Base-by-base conservation (phyloP, 1,140 invertebrate species). In the Eciton burchellii region DNA sequence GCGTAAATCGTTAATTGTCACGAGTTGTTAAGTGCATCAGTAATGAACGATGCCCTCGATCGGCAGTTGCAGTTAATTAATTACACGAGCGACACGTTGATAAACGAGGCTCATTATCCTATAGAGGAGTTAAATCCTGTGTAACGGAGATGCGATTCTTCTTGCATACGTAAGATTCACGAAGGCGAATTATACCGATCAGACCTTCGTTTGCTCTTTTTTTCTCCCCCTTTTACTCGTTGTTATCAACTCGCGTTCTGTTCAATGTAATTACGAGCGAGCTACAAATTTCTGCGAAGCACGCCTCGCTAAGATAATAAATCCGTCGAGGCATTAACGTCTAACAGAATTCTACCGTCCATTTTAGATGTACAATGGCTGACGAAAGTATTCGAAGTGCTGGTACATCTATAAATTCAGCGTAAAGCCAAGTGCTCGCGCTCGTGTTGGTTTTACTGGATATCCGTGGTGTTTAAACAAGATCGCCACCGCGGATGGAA, bases 241-340 rank as follows among this genome's bases (percentile, higher is more conserved):
- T n/a, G 29, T 68, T 52, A 21, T n/a, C 49, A 43, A 56, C 49
- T 68, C 49, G 35, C n/a, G 35, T 45, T 79, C 68, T 68, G 68
- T 79, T 79, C 29, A 68, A 45, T 26, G 62, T 56, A 57, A 79
- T 79, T 79, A 79, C 52, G 11, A 16, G n/a, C 60, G 19, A 35
- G n/a, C 59, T 43, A 43, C 68, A 68, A 79, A 79, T 77, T 77
- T 29, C 49, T 35, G 35, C 6, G 35, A 35, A 43, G 35, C 49
- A 56, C 26, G 35, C 62, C 41, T 26, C 12, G 19, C 21, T 43
- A 43, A 56, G 62, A 68, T 45, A 56, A 52, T 77, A 77, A 68
- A 68, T 54, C 35, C 54, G 57, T 49, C 43, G 35, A 11, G 29
- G 49, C 73, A 35, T 76, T 76, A 76, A 65, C 65, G 59, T 76